Evolutionary conservation across 2,113 vertebrate species (phyloP), one percentile per base, ranked within the genome.

Genomic region (Ammodytes dubius): DNA sequence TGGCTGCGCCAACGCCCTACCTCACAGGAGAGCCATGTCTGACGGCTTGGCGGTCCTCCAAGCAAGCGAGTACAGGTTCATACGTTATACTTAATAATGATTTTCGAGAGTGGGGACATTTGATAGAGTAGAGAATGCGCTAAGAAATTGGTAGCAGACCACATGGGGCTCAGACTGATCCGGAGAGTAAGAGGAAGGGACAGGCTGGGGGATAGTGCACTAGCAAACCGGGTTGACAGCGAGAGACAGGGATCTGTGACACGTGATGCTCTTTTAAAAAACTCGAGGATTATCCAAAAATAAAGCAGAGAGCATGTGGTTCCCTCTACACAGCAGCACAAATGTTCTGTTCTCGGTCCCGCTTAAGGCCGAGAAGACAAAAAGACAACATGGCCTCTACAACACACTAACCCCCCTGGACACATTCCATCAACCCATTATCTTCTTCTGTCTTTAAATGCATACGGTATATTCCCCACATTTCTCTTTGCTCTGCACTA

Each of bases 281-380:
- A 84, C 54, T 58, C 69, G 58, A 70, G 13, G 40, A 67, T 80
- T 67, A 37, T 83, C 81, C 43, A 59, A 19, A 83, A 79, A 76
- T 80, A 74, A 82, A 86, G 49, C 53, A 35, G 19, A 79, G 74
- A 72, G 50, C 73, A 75, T 83, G 69, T 77, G 79, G 66, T 77
- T 84, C 67, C 37, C 17, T 67, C 60, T 78, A 73, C 81, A 75
- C 70, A 81, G 69, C 63, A 78, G 69, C 63, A 78, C 80, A 87
- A 83, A 87, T 73, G 83, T 80, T 91, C 83, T 83, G 57, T 70
- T 82, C 63, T 50, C 67, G 46, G 66, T 2, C 12, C 63, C 77
- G 64, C 78, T 8, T 64, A 81, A 87, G 84, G 67, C 75, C 76
- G 82, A 86, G 85, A 86, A 89, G 86, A 86, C 74, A 89, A 83